A percentile compares a stretch with the other conserved stretches of the same genome.
Evolutionary conservation across 2,888 invertebrate genomes (phyloP).

Genomic region (Gibbula magus): DNA sequence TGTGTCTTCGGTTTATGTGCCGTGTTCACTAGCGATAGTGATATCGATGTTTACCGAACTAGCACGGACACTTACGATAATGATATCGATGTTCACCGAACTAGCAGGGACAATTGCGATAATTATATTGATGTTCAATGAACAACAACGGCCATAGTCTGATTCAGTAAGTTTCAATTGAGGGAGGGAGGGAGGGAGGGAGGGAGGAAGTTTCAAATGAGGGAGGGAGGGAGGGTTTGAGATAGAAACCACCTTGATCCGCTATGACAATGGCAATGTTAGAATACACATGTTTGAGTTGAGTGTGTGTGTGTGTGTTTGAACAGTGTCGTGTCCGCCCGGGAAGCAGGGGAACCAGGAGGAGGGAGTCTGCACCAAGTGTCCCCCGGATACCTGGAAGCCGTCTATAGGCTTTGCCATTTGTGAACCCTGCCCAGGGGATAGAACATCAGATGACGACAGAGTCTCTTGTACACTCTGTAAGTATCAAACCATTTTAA

Average conservation of each 20-base stretch:
- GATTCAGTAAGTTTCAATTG: too few species aligned
- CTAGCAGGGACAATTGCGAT: too few species aligned
- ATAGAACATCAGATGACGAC: neutral
- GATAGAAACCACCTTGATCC: neutral
- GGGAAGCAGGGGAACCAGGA: neutral
- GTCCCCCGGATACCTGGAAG: neutral
- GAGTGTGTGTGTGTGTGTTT: neutral
- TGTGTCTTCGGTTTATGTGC: too few species aligned
- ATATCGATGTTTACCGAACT: too few species aligned
- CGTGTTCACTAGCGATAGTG: too few species aligned
- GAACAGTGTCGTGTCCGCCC: neutral
- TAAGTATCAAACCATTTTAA: neutral
- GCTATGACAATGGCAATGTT: neutral
- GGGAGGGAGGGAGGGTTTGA: neutral
- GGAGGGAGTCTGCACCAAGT: neutral
- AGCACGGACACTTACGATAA: too few species aligned
- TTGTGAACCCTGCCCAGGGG: neutral
- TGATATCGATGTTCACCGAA: too few species aligned
- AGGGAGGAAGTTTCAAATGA: neutral
- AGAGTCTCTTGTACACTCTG: slow-evolving; percentile 16
- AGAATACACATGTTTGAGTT: neutral
- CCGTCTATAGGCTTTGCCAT: neutral
- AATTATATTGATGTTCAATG: too few species aligned
- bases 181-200: too few species aligned
- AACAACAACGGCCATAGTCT: too few species aligned